Percentiles rank a stretch among this genome's conserved stretches.
Evolutionary conservation across 2,113 vertebrate species (phyloP).

Genomic region (Laterallus jamaicensis): DNA sequence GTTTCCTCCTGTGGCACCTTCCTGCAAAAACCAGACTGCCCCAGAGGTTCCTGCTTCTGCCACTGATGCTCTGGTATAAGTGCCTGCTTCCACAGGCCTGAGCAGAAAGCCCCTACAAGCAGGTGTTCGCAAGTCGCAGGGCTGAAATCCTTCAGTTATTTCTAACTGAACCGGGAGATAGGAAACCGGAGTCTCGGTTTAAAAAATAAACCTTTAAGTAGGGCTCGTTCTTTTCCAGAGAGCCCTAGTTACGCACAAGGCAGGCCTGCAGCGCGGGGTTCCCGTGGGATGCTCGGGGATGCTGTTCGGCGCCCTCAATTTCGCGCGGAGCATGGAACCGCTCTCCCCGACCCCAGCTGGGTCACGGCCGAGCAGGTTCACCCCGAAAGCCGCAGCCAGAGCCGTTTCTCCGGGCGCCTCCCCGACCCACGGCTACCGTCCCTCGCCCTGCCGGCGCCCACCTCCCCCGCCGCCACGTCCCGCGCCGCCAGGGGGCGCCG

Average conservation of each 20-base stretch:
- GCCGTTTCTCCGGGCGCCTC: too few relatives aligned
- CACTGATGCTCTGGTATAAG: fast-evolving
- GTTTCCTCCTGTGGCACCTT: background rate
- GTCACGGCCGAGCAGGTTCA: background rate
- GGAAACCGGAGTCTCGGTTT: background rate
- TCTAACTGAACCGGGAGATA: background rate
- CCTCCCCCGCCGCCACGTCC: too few relatives aligned
- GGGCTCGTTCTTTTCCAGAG: background rate
- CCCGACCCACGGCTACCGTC: too few relatives aligned
- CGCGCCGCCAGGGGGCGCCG: background rate
- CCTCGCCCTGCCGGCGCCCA: too few relatives aligned
- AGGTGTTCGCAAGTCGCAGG: fast-evolving
- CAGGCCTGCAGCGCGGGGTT: fast-evolving
- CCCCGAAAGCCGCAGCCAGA: background rate
- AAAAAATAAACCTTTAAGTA: background rate
- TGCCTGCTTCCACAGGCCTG: fast-evolving
- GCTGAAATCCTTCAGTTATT: background rate
- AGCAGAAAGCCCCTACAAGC: fast-evolving
- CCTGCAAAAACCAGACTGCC: background rate
- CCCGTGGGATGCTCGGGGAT: background rate
- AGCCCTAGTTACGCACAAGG: background rate
- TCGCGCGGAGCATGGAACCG: background rate
- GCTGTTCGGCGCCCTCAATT: background rate
- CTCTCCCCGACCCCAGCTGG: background rate
- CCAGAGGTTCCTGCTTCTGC: background rate